phyloP scores from a whole-genome alignment of 2,888 invertebrate species.

The Lomographa bimaculata region DNA sequence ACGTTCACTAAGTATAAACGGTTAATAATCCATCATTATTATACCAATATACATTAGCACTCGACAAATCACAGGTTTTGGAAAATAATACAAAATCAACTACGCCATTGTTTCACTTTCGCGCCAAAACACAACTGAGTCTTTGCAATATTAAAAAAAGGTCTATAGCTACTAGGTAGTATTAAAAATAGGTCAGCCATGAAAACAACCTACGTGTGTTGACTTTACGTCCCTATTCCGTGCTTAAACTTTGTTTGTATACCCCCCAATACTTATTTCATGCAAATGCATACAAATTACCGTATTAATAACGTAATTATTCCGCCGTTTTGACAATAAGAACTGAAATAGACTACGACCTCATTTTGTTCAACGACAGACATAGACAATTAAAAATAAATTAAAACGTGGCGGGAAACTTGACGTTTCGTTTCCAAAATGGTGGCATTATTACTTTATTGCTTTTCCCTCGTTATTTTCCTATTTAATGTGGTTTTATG shows the following conservation, averaged over 20 bases:
- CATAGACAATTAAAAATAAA: conserved; percentile 42
- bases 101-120: no score
- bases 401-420: conserved; percentile 35
- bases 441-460: conserved; percentile 32
- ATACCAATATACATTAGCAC: no score
- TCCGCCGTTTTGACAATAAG: conserved; percentile 33
- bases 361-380: conserved; percentile 26
- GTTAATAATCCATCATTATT: no score
- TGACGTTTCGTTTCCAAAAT: conserved; percentile 33
- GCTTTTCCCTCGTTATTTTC: conserved; percentile 28
- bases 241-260: conserved; percentile 1
- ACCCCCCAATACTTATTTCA: background rate
- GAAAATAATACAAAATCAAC: no score
- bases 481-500: conserved; percentile 30
- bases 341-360: conserved; percentile 35
- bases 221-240: conserved; percentile 1
- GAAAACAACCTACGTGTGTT: no score
- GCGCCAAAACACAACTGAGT: no score
- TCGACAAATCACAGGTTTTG: no score
- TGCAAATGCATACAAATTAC: conserved; percentile 8
- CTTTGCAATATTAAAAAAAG: no score
- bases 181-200: no score
- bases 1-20: no score
- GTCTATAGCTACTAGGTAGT: no score
- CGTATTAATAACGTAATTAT: conserved; percentile 14